Base-by-base conservation (phyloP, 2,113 vertebrate genomes). In the Tichodroma muraria region DNA sequence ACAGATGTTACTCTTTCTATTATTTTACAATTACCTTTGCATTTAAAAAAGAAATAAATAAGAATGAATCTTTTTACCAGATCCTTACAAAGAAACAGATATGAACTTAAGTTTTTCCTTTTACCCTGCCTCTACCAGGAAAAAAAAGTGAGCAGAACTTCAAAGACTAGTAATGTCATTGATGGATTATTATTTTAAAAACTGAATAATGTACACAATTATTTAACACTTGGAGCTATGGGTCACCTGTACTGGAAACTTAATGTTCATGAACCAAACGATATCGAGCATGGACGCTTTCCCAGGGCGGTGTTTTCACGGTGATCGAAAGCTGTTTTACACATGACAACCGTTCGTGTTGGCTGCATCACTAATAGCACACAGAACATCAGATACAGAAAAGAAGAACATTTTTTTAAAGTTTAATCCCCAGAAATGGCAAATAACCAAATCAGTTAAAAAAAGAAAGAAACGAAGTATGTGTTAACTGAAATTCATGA, bases 371-470 rank as follows among this genome's bases (percentile, higher is more conserved):
- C 99, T 99, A 99, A 99, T 99, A 99, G 99, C 99, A 99, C 99
- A 99, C 99, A 99, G 99, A 98, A 99, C 99, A 99, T 99, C 99
- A 99, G 98, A 99, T 99, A 99, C 99, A 99, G 99, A 99, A 98
- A 99, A 99, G 98, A 99, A 99, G 98, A 99, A 99, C 98, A 99
- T 99, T 99, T 98, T 98, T 99, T 99, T 98, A 99, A 98, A 98
- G 98, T 98, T 98, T 98, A 98, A 98, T 98, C 98, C 98, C 98
- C 98, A 98, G 97, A 98, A 98, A 98, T 97, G 96, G 97, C 97
- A 98, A 98, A 97, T 97, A 98, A 98, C 98, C 97, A 98, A 98
- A 98, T 96, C 97, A 98, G 96, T 95, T 78, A 91, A 95, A 96
- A 33, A 63, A 50, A 42, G 5, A 57, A 73, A 87, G 40, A 8